phyloP scores from a whole-genome alignment of 2,113 vertebrate genomes.

The Harpagus bidentatus region DNA sequence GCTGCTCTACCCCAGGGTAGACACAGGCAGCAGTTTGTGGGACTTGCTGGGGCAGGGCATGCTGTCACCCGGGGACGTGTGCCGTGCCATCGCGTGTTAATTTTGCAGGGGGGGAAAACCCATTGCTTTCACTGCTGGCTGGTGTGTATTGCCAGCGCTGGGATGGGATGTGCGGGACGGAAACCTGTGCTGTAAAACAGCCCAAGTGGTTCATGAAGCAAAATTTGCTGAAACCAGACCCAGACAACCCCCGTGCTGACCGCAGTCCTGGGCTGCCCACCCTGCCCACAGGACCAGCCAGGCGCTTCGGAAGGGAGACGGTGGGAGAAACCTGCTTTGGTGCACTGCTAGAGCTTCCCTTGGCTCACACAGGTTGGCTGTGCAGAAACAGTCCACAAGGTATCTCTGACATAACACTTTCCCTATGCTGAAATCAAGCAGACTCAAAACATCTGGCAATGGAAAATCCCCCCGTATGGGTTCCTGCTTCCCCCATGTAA shows the following conservation, averaged over 20 bases:
- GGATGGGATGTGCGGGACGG: background rate
- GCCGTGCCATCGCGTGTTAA: rapidly evolving
- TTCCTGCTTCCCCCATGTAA: background rate
- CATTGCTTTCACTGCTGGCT: background rate
- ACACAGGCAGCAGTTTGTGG: background rate
- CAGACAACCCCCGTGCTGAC: rapidly evolving
- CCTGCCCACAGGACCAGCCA: background rate
- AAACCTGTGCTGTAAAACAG: background rate
- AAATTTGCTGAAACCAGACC: background rate
- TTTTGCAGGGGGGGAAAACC: background rate
- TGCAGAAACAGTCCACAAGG: background rate
- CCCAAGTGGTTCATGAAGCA: background rate
- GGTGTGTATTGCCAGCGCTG: background rate
- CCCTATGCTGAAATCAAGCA: background rate
- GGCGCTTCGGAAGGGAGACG: background rate
- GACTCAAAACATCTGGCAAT: background rate
- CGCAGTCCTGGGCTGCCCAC: background rate
- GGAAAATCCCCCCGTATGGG: background rate
- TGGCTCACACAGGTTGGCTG: background rate
- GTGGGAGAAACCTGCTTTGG: background rate
- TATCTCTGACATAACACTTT: background rate
- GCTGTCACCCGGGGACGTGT: rapidly evolving
- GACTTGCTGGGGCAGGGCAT: background rate
- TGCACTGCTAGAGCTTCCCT: background rate
- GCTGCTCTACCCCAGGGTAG: background rate